Evolutionary conservation across 2,888 invertebrate genomes (phyloP), one percentile per base, ranked within the genome.

Genomic region (Tiliacea citrago): DNA sequence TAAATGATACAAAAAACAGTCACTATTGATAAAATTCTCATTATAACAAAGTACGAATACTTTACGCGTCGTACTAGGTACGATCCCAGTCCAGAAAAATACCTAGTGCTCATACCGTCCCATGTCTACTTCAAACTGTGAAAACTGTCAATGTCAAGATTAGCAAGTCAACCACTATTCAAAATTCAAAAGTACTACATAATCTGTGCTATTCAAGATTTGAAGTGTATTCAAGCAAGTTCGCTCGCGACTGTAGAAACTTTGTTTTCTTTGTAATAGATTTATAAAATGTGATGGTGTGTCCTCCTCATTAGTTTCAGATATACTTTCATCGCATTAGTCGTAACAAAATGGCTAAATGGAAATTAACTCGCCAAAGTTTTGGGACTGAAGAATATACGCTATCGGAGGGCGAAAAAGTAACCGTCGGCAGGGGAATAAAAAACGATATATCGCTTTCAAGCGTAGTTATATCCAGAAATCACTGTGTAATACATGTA

Each of bases 381-480:
- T 94, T 88, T 88, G 94, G 94, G 39, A 85, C 79, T 62, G 94
- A 95, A 85, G 93, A 92, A 82, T 93, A 88, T 80, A 88, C 86
- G 49, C 86, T 95, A 55, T 72, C 86, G 12, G 94, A 94, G 84
- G 95, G 94, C 29, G 94, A 94, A 39, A 90, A 92, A 84, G 88
- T 94, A 42, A 92, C 94, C 58, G 90, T 96, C 29, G 96, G 96
- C 55, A 89, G 96, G 85, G 93, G 92, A 61, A 63, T 89, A 18
- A 89, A 91, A 58, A 96, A 95, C 83, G 91, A 83, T 51, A 92
- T 96, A 83, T 86, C 90, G 53, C 87, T 96, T 35, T 88, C 93
- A 61, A 95, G 95, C 82, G 90, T 94, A 80, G 94, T 95, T 13
- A 92, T 96, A 88, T 96, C 96, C 16, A 91, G 96, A 84, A 92